Evolutionary conservation across 2,113 vertebrate species (phyloP), one percentile per base, ranked within the genome.

Genomic region (Lipophrys pholis): DNA sequence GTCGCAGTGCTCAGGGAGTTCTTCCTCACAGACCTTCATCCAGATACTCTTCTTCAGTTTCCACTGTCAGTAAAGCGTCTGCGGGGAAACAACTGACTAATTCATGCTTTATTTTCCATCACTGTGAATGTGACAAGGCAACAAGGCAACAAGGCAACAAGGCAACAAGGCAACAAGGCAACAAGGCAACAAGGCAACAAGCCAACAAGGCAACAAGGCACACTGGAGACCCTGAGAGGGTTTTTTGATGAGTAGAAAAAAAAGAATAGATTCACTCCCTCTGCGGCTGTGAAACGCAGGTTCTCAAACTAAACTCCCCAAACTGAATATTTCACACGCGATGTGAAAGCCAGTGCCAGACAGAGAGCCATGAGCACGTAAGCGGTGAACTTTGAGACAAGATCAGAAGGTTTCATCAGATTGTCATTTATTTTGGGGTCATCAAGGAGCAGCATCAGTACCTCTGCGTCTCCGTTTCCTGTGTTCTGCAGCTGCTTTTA

Each of bases 81-180:
- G n/a, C 1, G 55, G 50, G 54, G 45, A 53, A 11, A 76, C 73
- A 6, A 79, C 69, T 76, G 79, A 80, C 71, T 80, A 8, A 76
- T 70, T 30, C 45, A 11, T 0, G 10, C 53, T 55, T 69, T 64
- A 40, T 65, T 57, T 39, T 55, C 53, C 60, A 74, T 77, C 65
- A 56, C 4, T 6, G 59, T 58, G 17, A 69, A 45, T 67, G 7
- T 30, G 39, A 30, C 21, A n/a, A n/a, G n/a, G n/a, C n/a, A n/a
- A n/a, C n/a, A n/a, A n/a, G n/a, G n/a, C n/a, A n/a, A n/a, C n/a
- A n/a, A n/a, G n/a, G n/a, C n/a, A n/a, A n/a, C n/a, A n/a, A n/a
- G n/a, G n/a, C n/a, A n/a, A n/a, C n/a, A n/a, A n/a, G n/a, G n/a
- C n/a, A n/a, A n/a, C n/a, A n/a, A n/a, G n/a, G n/a, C n/a, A n/a